phyloP scores from a whole-genome alignment of 2,888 invertebrate genomes.

The Ormyrus nitidulus region DNA sequence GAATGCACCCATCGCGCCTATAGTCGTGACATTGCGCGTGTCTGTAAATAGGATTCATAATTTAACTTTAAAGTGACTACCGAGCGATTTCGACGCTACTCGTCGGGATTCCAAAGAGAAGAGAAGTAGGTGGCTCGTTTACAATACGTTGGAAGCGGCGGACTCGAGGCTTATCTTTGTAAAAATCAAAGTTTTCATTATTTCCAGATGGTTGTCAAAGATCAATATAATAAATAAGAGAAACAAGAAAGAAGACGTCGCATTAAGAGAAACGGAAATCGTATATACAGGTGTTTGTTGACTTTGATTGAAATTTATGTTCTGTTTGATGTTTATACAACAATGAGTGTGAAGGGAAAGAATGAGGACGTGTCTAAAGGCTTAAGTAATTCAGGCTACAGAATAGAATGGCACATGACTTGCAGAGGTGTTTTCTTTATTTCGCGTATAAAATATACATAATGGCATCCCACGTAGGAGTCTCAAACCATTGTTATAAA shows the following conservation, averaged over 20 bases:
- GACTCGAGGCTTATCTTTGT: too few relatives aligned
- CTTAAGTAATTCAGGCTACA: constrained; percentile 54
- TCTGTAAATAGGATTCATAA: constrained; percentile 44
- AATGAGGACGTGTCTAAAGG: constrained; percentile 38
- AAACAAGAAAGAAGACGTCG: neutral
- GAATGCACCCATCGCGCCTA: constrained; percentile 36
- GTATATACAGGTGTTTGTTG: constrained; percentile 10
- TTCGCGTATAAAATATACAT: constrained; percentile 72
- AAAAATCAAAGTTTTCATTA: too few relatives aligned
- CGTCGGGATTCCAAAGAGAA: neutral
- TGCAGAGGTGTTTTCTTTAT: constrained; percentile 69
- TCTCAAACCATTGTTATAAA: constrained; percentile 70
- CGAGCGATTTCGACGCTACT: constrained; percentile 16
- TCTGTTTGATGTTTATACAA: constrained; percentile 6
- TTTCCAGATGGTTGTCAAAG: too few relatives aligned
- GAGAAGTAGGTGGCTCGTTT: neutral
- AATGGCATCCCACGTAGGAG: constrained; percentile 71
- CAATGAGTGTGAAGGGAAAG: constrained; percentile 30
- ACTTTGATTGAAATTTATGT: constrained; percentile 14
- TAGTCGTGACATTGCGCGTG: constrained; percentile 48
- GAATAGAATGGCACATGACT: constrained; percentile 59
- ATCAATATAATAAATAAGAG: too few relatives aligned
- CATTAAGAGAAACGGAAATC: neutral
- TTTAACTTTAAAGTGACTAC: constrained; percentile 20
- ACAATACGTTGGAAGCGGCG: too few relatives aligned